A percentile compares a stretch with the other conserved stretches of the same genome.
These are phyloP conservation scores for Bombus picipes DNA, from an alignment of 1,140 invertebrate genomes.

Conservation along the genomic window DNA sequence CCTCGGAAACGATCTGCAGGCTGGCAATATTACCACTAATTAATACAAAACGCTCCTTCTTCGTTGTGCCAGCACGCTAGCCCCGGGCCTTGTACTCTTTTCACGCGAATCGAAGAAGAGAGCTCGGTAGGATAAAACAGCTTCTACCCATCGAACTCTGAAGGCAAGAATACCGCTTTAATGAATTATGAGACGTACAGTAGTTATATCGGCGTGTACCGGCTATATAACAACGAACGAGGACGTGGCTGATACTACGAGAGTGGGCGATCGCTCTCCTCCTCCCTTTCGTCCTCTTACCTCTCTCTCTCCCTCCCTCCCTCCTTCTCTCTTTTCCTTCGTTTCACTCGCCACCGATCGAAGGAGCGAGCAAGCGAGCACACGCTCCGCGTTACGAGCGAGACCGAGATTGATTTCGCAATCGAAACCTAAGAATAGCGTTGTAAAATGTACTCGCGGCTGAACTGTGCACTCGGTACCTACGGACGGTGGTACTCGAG, in stretches of 20 bases:
- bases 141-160: slow-evolving; percentile 15
- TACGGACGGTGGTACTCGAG: not conserved
- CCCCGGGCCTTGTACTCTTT: slow-evolving; percentile 1
- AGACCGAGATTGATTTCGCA: slow-evolving; percentile 71
- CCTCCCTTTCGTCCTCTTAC: too few species aligned
- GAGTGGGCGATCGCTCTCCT: slow-evolving; percentile 41
- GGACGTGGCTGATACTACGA: slow-evolving; percentile 55
- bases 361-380: not conserved
- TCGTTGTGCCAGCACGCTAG: not conserved
- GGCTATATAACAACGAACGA: slow-evolving; percentile 54
- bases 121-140: slow-evolving; percentile 34
- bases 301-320: not conserved
- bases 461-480: not conserved
- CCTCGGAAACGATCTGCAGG: slow-evolving; percentile 4
- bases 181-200: slow-evolving; percentile 68
- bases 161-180: slow-evolving; percentile 58
- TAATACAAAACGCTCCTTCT: slow-evolving; percentile 21
- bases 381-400: slow-evolving; percentile 61
- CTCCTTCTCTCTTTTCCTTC: not conserved
- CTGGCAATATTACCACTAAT: slow-evolving; percentile 29
- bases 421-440: slow-evolving; percentile 69
- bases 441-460: slow-evolving; percentile 51
- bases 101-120: slow-evolving; percentile 24
- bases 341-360: not conserved
- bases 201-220: slow-evolving; percentile 61